Evolutionary conservation across 1,140 invertebrate genomes (phyloP).

Genomic region (Thereuonema tuberculata): DNA sequence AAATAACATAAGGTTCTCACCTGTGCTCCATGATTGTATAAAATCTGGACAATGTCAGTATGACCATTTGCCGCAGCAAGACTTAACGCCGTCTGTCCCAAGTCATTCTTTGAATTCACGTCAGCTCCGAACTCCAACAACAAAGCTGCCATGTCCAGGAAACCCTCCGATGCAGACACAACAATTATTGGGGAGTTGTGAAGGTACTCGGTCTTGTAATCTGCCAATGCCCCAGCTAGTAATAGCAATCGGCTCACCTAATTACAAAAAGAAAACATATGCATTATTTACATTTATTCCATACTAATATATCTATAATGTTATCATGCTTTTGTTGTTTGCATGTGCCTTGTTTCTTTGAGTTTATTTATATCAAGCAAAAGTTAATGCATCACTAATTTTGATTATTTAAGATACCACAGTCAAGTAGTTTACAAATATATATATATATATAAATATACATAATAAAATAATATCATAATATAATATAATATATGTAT

Average conservation of each 20-base stretch:
- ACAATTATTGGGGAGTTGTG: slow-evolving; percentile 72
- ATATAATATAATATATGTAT: too few relatives aligned
- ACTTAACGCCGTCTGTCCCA: slow-evolving; percentile 64
- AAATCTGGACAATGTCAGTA: slow-evolving; percentile 63
- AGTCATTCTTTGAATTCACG: slow-evolving; percentile 73
- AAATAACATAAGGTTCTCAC: too few relatives aligned
- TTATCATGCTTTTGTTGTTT: too few relatives aligned
- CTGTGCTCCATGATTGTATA: slow-evolving; percentile 52
- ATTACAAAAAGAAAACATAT: not conserved
- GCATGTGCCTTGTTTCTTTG: too few relatives aligned
- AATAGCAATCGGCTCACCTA: slow-evolving; percentile 74
- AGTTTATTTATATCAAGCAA: too few relatives aligned
- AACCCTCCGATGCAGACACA: slow-evolving; percentile 76
- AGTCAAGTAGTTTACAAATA: too few relatives aligned
- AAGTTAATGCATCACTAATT: too few relatives aligned
- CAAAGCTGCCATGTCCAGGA: slow-evolving; percentile 69
- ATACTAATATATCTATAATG: too few relatives aligned
- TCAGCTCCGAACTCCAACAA: slow-evolving; percentile 85
- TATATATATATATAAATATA: too few relatives aligned
- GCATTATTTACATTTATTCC: too few relatives aligned
- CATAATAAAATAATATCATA: too few relatives aligned
- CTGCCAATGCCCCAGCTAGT: slow-evolving; percentile 75
- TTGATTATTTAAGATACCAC: too few relatives aligned
- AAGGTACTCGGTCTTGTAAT: slow-evolving; percentile 62
- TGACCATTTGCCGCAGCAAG: slow-evolving; percentile 70